Base-by-base conservation (phyloP, 2,797 vertebrate genomes). In the Manis crassicaudata region DNA sequence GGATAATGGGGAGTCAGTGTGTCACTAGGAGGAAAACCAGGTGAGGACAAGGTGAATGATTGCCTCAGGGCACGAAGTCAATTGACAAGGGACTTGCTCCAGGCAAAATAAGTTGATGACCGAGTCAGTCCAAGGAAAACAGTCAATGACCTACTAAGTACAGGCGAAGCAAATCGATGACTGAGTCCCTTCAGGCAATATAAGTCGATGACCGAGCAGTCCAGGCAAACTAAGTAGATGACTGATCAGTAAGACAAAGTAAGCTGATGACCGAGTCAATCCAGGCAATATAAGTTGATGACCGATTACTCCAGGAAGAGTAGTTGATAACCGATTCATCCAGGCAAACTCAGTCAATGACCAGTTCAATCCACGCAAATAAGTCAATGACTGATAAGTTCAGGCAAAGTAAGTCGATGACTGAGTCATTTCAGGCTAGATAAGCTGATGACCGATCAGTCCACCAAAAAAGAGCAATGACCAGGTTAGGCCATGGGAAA, bases 201-300 rank as follows among this genome's bases (percentile, higher is more conserved):
- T 35, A 3, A n/a, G 37, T 14, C 0, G 1, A 37, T 4, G 4
- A 50, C 25, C 6, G 1, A 32, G n/a, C 14, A 43, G 11, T n/a
- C 11, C 8, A 50, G 25, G 32, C 17, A 5, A 65, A 73, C 25
- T 40, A 40, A 40, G 37, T 40, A 40, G 37, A 40, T 5, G 37
- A 40, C 37, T 40, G 37, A 40, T 40, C 37, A 40, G 37, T 40
- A 40, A 40, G 3, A 40, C 37, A 40, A 40, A 40, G 37, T 40
- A 27, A 12, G 10, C 11, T 27, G 9, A 62, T 62, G 11, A n/a
- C 32, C 7, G 17, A 67, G 16, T 3, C 0, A 6, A 3, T 32
- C 6, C 63, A 67, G 63, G 63, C 14, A 32, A n/a, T 16, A n/a
- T 1, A 32, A 35, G 20, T 17, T 13, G 32, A n/a, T 32, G 88